These are phyloP conservation scores for Cuniculus paca DNA, from an alignment of 2,797 vertebrate species.

Conservation along the genomic window DNA sequence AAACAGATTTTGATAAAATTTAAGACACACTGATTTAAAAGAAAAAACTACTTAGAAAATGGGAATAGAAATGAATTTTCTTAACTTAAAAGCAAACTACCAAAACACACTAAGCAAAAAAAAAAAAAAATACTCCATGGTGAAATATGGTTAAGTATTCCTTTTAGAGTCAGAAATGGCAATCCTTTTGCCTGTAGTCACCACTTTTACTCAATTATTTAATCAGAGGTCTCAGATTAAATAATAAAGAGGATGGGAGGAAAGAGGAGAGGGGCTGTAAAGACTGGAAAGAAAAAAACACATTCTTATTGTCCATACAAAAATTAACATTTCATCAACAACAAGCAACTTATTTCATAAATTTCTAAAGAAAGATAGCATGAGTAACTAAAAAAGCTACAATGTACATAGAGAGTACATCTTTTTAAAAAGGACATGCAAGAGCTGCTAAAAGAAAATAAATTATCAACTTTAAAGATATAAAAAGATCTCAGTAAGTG, in stretches of 20 bases:
- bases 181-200: not conserved
- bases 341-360: not conserved
- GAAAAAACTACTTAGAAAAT: not conserved
- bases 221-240: not conserved
- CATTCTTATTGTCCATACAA: not conserved
- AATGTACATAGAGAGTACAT: not conserved
- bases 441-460: slow-evolving; percentile 1
- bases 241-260: not conserved
- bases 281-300: not conserved
- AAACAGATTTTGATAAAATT: slow-evolving; percentile 16
- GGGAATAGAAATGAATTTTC: not conserved
- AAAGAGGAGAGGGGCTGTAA: not conserved
- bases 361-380: not conserved
- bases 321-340: not conserved
- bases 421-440: not conserved
- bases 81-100: slow-evolving; percentile 31
- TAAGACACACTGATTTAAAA: not conserved
- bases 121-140: not conserved
- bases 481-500: not conserved
- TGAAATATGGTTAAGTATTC: slow-evolving; percentile 19
- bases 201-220: not conserved
- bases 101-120: not conserved
- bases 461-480: not conserved
- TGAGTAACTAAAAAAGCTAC: not conserved
- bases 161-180: not conserved